These are phyloP conservation scores for Coturnix japonica DNA, from an alignment of 2,113 vertebrate genomes.

Conservation along the genomic window DNA sequence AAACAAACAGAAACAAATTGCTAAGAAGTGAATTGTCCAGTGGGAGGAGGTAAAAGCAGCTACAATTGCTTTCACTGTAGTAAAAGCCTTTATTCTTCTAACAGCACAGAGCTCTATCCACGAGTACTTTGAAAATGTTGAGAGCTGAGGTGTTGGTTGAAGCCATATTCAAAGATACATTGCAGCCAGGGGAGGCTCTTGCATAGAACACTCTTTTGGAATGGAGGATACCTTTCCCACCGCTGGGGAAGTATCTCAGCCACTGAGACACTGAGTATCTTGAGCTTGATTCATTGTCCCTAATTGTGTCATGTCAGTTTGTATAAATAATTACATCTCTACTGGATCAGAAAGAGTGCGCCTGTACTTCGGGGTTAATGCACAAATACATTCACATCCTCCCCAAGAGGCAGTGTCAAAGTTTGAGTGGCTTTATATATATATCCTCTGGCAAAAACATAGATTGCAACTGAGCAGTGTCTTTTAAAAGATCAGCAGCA, in stretches of 20 bases:
- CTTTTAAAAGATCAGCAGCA: not conserved
- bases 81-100: not conserved
- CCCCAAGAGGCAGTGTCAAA: not conserved
- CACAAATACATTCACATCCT: not conserved
- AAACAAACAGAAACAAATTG: not conserved
- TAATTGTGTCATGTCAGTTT: fast-evolving
- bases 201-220: not conserved
- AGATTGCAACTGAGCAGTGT: not conserved
- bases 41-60: not conserved
- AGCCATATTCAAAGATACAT: not conserved
- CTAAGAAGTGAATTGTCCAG: not conserved
- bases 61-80: not conserved
- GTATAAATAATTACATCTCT: not conserved
- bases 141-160: not conserved
- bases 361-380: not conserved
- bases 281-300: not conserved
- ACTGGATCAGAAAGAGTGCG: not conserved
- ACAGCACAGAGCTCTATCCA: not conserved
- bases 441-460: not conserved
- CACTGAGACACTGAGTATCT: not conserved
- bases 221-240: not conserved
- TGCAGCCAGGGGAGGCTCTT: not conserved
- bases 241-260: not conserved
- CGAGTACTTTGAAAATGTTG: not conserved
- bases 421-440: not conserved